A percentile compares a stretch with the other conserved stretches of the same genome.
These are phyloP conservation scores for Galagoides demidoff DNA, from an alignment of 2,797 vertebrate genomes.

Conservation along the genomic window DNA sequence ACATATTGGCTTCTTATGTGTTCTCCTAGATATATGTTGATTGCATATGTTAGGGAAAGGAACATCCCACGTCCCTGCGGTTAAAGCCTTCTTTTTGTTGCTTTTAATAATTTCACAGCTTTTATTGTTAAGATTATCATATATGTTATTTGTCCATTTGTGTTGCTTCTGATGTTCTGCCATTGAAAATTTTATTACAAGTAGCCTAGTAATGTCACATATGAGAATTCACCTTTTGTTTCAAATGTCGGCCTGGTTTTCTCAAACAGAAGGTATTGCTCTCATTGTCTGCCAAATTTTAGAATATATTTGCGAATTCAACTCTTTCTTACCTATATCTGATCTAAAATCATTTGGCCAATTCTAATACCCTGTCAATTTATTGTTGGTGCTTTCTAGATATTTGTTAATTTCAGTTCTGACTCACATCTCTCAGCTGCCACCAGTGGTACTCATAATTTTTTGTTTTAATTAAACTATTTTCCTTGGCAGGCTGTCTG, in stretches of 20 bases:
- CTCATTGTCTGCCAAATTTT: neutral
- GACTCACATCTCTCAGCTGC: conserved; percentile 6
- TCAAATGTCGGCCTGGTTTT: neutral
- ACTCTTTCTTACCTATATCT: neutral
- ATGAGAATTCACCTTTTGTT: conserved; percentile 10
- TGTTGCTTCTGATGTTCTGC: neutral
- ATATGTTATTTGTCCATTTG: neutral
- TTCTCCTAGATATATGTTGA: neutral
- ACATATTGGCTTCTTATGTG: neutral
- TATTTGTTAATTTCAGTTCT: conserved; percentile 53
- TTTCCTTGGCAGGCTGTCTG: conserved; percentile 61
- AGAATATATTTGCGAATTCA: conserved; percentile 4
- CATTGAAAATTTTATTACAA: neutral
- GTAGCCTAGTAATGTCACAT: conserved; percentile 11
- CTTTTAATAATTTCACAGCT: neutral
- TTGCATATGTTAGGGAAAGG: neutral
- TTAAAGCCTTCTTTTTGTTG: neutral
- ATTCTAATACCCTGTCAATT: neutral
- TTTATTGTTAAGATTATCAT: neutral
- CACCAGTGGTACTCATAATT: conserved; percentile 16
- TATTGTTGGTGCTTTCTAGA: neutral
- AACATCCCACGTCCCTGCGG: neutral
- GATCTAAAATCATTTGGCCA: neutral
- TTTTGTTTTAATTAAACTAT: conserved; percentile 77
- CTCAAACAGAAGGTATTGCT: neutral